Conservation (phyloP, 2,888 invertebrate genomes). For the Epistrophe grossulariae region DNA sequence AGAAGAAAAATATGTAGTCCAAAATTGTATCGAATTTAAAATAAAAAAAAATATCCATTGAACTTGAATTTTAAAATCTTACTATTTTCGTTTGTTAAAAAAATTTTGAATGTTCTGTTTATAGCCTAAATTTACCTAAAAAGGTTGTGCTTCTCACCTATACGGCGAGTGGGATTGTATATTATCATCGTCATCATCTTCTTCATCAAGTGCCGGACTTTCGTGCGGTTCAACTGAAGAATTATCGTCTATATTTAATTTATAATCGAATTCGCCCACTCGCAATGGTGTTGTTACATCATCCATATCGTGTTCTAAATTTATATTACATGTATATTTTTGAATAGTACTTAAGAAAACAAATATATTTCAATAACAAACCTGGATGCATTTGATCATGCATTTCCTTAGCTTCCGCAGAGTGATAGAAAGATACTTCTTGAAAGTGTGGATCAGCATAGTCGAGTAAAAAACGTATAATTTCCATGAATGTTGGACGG, state of each 20-base stretch:
- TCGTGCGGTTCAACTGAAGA: slow-evolving; percentile 81
- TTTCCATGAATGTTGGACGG: slow-evolving; percentile 93
- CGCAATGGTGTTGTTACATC: slow-evolving; percentile 83
- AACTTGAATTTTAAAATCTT: slow-evolving; percentile 50
- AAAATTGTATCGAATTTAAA: slow-evolving; percentile 40
- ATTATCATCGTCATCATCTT: slow-evolving; percentile 78
- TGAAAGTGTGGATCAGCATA: slow-evolving; percentile 87
- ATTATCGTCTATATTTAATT: slow-evolving; percentile 81
- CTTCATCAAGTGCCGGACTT: slow-evolving; percentile 79
- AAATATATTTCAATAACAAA: slow-evolving; percentile 49
- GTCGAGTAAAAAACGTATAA: slow-evolving; percentile 90
- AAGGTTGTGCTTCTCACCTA: slow-evolving; percentile 81
- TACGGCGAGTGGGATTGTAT: slow-evolving; percentile 83
- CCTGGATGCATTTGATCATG: slow-evolving; percentile 83
- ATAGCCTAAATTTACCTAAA: slow-evolving; percentile 80
- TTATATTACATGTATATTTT: slow-evolving; percentile 17
- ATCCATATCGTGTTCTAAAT: slow-evolving; percentile 80
- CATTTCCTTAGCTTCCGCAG: slow-evolving; percentile 86
- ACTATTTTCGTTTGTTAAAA: slow-evolving; percentile 35
- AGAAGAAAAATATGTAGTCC: slow-evolving; percentile 15
- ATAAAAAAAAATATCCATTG: slow-evolving; percentile 27
- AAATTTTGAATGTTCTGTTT: slow-evolving; percentile 76
- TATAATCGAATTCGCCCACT: slow-evolving; percentile 82
- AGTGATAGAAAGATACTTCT: slow-evolving; percentile 87
- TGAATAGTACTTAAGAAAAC: slow-evolving; percentile 14